Base-by-base conservation (phyloP, 1,140 invertebrate species). In the Drosophila kanapiae region DNA sequence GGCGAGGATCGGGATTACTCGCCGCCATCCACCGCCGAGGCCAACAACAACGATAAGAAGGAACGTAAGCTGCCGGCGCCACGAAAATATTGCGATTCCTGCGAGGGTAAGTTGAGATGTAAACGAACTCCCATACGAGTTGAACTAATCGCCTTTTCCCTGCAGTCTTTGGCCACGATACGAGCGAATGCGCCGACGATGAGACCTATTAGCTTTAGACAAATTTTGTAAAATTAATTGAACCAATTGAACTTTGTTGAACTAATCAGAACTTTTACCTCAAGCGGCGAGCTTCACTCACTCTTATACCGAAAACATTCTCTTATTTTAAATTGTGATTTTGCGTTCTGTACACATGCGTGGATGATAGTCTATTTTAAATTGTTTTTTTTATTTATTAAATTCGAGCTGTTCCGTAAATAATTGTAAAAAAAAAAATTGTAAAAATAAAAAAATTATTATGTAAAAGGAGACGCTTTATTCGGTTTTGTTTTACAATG, bases 41-140 rank as follows among this genome's bases (percentile, higher is more conserved):
- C 61, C 60, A 84, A 93, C 78, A 71, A 93, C 92, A 67, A 92
- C 87, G 56, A 94, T 93, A 79, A 91, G 82, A 94, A 88, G 80
- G 80, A 91, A 49, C 83, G 90, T 14, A 94, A 94, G 78, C 93
- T 94, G 54, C 93, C 94, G 61, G 49, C 71, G 3, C 94, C 95
- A 6, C 94, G 98, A 58, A 96, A 97, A 47, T 99, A 98, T 94
- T 99, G 98, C 94, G 96, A 97, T 72, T 96, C 95, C 71, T 99
- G 98, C 94, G 98, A 99, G 96, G 95, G 97, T 98, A 59, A 42
- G n/a, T 48, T 16, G 4, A 18, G 16, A 8, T 6, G 7, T 13
- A n/a, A 8, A 2, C 0, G 18, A 11, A 38, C 10, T 13, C 5
- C 47, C 5, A 16, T 42, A 29, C 8, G 4, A 33, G 29, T 5